These are phyloP conservation scores for Vicugna pacos DNA, from an alignment of 2,113 vertebrate species.

Conservation along the genomic window DNA sequence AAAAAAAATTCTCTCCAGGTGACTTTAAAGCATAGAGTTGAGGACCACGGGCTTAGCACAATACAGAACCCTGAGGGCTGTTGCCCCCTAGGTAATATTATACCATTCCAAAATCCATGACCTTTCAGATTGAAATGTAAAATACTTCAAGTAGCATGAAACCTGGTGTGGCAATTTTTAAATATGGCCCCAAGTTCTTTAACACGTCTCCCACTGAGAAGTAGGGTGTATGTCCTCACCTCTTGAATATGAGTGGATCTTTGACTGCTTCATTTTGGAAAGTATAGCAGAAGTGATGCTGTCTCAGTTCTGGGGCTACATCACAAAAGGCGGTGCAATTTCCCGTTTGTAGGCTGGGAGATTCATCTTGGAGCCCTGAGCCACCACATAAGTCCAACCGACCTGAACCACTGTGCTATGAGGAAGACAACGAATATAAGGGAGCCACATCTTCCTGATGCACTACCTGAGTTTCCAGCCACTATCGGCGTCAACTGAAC, in stretches of 20 bases:
- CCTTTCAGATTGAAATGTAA: not conserved
- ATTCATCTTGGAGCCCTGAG: not conserved
- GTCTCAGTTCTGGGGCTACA: not conserved
- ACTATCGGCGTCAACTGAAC: not conserved
- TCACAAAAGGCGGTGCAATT: not conserved
- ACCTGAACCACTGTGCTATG: not conserved
- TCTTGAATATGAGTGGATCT: not conserved
- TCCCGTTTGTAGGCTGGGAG: not conserved
- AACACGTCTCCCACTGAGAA: not conserved
- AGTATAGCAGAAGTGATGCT: not conserved
- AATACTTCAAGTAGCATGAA: not conserved
- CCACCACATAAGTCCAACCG: not conserved
- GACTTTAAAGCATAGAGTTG: not conserved
- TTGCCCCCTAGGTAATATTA: not conserved
- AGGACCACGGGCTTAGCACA: not conserved
- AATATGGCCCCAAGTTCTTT: not conserved
- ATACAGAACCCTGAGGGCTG: not conserved
- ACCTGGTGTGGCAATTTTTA: not conserved
- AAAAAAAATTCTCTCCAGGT: not conserved
- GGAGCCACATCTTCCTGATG: not conserved
- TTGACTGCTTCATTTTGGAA: not conserved
- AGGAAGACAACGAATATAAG: not conserved
- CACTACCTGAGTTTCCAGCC: not conserved
- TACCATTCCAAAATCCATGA: not conserved
- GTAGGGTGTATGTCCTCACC: not conserved